phyloP scores from a whole-genome alignment of 2,113 vertebrate genomes.

The Siphamia tubifer region DNA sequence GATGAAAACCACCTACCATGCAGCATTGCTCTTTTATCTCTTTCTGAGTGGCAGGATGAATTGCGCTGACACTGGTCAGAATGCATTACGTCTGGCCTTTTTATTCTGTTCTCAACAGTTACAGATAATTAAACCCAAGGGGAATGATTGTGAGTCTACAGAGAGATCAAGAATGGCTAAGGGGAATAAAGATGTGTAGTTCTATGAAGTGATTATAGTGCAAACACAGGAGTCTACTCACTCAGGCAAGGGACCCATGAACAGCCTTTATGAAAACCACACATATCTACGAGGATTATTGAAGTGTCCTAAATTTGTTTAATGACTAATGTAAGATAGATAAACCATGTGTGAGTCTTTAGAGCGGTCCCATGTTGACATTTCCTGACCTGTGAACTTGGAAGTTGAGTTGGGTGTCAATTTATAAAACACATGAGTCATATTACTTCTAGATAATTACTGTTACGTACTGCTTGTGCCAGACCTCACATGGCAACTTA shows the following conservation, averaged over 20 bases:
- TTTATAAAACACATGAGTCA: too few species aligned
- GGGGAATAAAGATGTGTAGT: slow-evolving; percentile 4
- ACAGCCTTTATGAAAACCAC: not conserved
- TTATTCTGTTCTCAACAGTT: slow-evolving; percentile 58
- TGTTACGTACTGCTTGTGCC: too few species aligned
- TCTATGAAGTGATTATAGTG: slow-evolving; percentile 20
- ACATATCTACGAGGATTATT: not conserved
- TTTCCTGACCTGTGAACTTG: too few species aligned
- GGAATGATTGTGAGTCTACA: slow-evolving; percentile 26
- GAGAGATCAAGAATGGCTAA: slow-evolving; percentile 9
- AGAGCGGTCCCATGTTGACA: too few species aligned
- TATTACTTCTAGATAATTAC: too few species aligned
- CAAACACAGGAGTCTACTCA: slow-evolving; percentile 18
- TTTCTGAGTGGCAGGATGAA: slow-evolving; percentile 55
- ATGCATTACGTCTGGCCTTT: slow-evolving; percentile 69
- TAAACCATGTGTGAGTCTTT: too few species aligned
- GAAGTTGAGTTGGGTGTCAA: too few species aligned
- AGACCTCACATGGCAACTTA: not conserved
- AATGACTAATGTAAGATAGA: too few species aligned
- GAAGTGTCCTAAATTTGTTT: not conserved
- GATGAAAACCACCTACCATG: not conserved
- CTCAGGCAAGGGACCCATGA: not conserved
- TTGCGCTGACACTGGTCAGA: slow-evolving; percentile 33
- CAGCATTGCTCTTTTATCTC: not conserved
- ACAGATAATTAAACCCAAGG: slow-evolving; percentile 76